phyloP scores from a whole-genome alignment of 2,113 vertebrate genomes.

The Hemiscyllium ocellatum region DNA sequence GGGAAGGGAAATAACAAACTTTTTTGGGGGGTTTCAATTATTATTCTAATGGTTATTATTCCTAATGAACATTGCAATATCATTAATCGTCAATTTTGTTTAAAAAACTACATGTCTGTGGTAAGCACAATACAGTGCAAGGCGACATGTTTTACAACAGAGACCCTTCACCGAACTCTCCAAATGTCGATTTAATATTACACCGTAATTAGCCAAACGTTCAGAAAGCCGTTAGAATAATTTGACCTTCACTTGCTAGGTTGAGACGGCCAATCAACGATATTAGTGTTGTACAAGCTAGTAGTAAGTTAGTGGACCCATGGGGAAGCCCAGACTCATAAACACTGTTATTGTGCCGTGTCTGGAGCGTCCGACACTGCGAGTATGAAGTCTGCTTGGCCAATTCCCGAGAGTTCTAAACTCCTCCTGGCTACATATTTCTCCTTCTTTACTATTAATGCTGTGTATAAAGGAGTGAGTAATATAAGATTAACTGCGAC shows the following conservation, averaged over 20 bases:
- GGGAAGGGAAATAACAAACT: not conserved
- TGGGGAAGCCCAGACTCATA: conserved; percentile 61
- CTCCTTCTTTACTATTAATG: conserved; percentile 36
- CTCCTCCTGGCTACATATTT: conserved; percentile 35
- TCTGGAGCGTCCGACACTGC: conserved; percentile 44
- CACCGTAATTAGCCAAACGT: conserved; percentile 37
- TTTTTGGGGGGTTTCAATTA: not conserved
- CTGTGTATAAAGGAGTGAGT: conserved; percentile 35
- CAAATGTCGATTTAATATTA: conserved; percentile 37
- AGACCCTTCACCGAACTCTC: not conserved
- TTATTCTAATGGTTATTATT: not conserved
- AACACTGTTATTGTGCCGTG: conserved; percentile 44
- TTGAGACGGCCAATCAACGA: conserved; percentile 76
- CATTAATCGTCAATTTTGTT: not conserved
- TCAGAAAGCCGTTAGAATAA: conserved; percentile 54
- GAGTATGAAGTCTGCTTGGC: conserved; percentile 44
- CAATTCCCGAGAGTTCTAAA: conserved; percentile 42
- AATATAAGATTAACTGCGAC: conserved; percentile 37
- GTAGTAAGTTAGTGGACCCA: conserved; percentile 69
- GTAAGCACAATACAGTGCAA: not conserved
- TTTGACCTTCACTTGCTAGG: conserved; percentile 83
- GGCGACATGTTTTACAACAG: not conserved
- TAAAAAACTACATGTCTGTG: too few relatives aligned
- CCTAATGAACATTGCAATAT: not conserved
- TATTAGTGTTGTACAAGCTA: conserved; percentile 72